phyloP scores from a whole-genome alignment of 2,113 vertebrate species.

The Bubalus kerabau region DNA sequence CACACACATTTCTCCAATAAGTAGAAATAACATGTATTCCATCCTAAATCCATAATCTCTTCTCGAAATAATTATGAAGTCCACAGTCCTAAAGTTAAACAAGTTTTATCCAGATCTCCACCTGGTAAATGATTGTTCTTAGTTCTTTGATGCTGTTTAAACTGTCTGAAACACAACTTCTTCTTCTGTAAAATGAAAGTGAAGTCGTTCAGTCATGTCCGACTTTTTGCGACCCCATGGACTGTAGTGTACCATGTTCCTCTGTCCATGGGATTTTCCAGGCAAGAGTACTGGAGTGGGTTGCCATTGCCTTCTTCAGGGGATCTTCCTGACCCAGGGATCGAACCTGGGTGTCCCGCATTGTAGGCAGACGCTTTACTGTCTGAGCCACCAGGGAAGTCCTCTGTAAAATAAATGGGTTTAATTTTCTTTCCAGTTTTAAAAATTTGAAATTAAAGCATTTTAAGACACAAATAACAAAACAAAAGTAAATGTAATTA shows the following conservation, averaged over 20 bases:
- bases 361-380: not conserved
- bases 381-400: not conserved
- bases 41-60: not conserved
- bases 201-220: not conserved
- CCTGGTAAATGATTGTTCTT: not conserved
- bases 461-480: not conserved
- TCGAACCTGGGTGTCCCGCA: accelerated
- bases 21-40: not conserved
- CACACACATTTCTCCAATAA: not conserved
- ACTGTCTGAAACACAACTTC: not conserved
- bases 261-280: not conserved
- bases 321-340: not conserved
- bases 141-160: not conserved
- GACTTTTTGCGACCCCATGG: not conserved
- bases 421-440: not conserved
- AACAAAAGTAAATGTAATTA: not conserved
- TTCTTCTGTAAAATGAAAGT: not conserved
- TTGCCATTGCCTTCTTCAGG: not conserved
- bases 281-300: not conserved
- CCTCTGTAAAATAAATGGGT: not conserved
- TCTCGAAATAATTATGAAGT: not conserved
- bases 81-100: not conserved
- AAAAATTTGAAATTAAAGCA: not conserved
- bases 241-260: not conserved
- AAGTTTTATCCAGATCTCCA: not conserved